Evolutionary conservation across 2,888 invertebrate genomes (phyloP).

Genomic region (Lutraria lutraria): DNA sequence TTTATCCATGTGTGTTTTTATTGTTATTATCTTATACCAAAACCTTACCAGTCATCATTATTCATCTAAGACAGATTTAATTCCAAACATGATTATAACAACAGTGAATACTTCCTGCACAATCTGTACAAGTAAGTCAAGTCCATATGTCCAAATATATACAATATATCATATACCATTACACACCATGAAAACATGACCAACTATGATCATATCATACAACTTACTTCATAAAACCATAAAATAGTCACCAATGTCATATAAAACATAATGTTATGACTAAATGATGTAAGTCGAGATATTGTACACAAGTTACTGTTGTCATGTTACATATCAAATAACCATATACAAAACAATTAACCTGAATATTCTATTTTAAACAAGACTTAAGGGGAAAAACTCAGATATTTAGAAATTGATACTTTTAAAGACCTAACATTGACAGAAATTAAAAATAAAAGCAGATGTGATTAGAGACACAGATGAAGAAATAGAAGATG

Average conservation of each 20-base stretch:
- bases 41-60: too few species aligned
- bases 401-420: not conserved
- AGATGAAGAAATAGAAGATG: not conserved
- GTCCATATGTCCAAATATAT: not conserved
- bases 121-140: not conserved
- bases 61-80: too few species aligned
- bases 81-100: too few species aligned
- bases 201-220: not conserved
- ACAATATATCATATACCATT: not conserved
- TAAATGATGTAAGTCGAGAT: not conserved
- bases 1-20: too few species aligned
- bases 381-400: not conserved
- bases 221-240: not conserved
- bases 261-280: slow-evolving; percentile 12
- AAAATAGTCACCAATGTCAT: slow-evolving; percentile 1
- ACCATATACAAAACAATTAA: slow-evolving; percentile 1
- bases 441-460: not conserved
- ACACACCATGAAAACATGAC: not conserved
- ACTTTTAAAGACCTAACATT: not conserved
- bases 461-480: not conserved
- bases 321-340: not conserved
- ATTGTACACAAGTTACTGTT: not conserved
- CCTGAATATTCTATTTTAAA: not conserved
- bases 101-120: not conserved
- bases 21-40: too few species aligned